phyloP scores from a whole-genome alignment of 53 echinoderm and acorn worm species.

The Antedon mediterranea region DNA sequence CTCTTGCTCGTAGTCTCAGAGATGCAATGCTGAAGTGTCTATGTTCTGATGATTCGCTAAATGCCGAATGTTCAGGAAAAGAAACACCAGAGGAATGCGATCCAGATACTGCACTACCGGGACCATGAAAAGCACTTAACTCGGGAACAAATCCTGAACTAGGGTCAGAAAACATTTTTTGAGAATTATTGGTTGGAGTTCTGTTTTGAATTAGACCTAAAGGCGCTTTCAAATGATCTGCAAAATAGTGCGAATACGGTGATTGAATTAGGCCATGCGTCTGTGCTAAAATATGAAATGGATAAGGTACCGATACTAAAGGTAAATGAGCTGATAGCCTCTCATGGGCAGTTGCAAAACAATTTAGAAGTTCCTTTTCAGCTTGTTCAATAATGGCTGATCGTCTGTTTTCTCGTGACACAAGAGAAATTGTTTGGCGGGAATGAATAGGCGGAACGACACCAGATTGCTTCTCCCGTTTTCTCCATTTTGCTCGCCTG shows the following conservation, averaged over 20 bases:
- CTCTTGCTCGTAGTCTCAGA: slow-evolving; percentile 32
- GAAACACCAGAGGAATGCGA: not conserved
- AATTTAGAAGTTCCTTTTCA: not conserved
- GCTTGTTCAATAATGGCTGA: not conserved
- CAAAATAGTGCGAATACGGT: not conserved
- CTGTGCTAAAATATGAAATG: not conserved
- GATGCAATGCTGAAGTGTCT: slow-evolving; percentile 31
- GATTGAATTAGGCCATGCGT: not conserved
- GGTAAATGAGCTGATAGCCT: not conserved
- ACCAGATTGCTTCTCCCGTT: slow-evolving; percentile 41
- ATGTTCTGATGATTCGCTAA: not conserved
- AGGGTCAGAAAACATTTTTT: not conserved
- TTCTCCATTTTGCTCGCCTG: slow-evolving; percentile 64
- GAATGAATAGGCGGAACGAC: not conserved
- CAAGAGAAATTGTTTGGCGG: not conserved
- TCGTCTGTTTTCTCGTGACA: not conserved
- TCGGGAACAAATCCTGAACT: not conserved
- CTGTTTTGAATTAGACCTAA: not conserved
- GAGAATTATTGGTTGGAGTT: not conserved
- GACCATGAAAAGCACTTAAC: not conserved
- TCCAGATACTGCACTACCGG: not conserved
- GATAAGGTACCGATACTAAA: not conserved
- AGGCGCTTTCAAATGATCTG: no score
- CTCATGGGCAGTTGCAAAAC: not conserved
- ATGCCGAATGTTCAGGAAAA: not conserved